Conservation (phyloP, 1,140 invertebrate species). For the Eufriesea mexicana region DNA sequence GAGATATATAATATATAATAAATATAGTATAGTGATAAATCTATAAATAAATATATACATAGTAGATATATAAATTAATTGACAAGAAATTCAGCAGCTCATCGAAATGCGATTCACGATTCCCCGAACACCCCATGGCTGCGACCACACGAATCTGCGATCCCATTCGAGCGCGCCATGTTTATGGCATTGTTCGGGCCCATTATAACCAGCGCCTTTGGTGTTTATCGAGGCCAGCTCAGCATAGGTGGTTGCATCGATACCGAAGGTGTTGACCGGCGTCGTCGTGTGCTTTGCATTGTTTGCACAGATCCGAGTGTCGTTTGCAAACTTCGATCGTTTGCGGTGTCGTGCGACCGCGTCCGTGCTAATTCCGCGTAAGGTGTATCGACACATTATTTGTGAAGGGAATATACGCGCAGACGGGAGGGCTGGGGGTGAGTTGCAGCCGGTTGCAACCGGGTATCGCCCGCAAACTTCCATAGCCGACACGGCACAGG, state of each 20-base stretch:
- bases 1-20: too few species aligned
- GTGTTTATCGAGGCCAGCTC: slow-evolving; percentile 28
- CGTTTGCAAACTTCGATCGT: slow-evolving; percentile 42
- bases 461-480: slow-evolving; percentile 6
- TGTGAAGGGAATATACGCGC: neutral
- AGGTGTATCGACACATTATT: slow-evolving; percentile 17
- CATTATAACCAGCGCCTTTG: slow-evolving; percentile 32
- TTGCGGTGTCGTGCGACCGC: slow-evolving; percentile 13
- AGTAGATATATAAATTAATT: too few species aligned
- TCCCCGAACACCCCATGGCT: neutral
- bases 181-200: slow-evolving; percentile 8
- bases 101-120: neutral
- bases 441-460: too few species aligned
- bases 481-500: neutral
- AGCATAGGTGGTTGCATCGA: neutral
- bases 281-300: slow-evolving; percentile 22
- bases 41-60: too few species aligned
- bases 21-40: too few species aligned
- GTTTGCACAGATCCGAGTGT: slow-evolving; percentile 22
- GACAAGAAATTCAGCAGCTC: neutral
- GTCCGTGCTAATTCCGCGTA: slow-evolving; percentile 17
- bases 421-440: accelerated
- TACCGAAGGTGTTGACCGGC: slow-evolving; percentile 22
- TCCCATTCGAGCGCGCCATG: neutral
- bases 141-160: neutral